These are phyloP conservation scores for Manis pentadactyla DNA, from an alignment of 2,797 vertebrate species.

Conservation along the genomic window DNA sequence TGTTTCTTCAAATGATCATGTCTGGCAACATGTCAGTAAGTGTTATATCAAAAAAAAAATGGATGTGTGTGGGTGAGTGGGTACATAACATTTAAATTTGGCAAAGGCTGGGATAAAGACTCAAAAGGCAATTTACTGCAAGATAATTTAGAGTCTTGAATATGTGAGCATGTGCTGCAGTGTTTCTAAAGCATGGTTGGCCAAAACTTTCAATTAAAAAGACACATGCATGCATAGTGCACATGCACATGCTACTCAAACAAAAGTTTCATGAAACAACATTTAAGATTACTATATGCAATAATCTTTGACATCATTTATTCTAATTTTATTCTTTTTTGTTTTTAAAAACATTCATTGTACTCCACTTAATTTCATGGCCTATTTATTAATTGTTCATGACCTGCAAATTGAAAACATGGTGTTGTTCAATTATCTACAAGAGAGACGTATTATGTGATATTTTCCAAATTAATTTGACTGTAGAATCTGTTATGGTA, in stretches of 20 bases:
- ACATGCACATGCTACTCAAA: neutral
- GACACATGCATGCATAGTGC: neutral
- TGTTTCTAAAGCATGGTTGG: neutral
- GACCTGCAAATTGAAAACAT: slow-evolving; percentile 9
- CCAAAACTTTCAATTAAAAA: neutral
- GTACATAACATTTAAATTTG: neutral
- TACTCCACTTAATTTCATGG: slow-evolving; percentile 12
- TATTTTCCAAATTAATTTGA: neutral
- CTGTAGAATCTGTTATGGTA: neutral
- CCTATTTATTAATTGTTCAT: slow-evolving; percentile 40
- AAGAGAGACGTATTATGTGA: neutral
- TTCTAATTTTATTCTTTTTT: slow-evolving; percentile 47
- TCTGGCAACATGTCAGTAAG: neutral
- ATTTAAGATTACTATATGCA: neutral
- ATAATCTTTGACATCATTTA: neutral
- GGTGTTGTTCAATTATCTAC: neutral
- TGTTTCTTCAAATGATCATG: neutral
- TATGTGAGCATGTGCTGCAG: neutral
- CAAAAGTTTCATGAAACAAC: neutral
- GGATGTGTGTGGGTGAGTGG: neutral
- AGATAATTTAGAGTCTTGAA: neutral
- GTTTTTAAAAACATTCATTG: slow-evolving; percentile 23
- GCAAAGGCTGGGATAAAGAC: neutral
- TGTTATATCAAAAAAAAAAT: neutral
- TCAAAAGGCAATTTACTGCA: neutral